Conservation (phyloP, 2,797 vertebrate genomes). For the Gymnoscopelus microlampas region DNA sequence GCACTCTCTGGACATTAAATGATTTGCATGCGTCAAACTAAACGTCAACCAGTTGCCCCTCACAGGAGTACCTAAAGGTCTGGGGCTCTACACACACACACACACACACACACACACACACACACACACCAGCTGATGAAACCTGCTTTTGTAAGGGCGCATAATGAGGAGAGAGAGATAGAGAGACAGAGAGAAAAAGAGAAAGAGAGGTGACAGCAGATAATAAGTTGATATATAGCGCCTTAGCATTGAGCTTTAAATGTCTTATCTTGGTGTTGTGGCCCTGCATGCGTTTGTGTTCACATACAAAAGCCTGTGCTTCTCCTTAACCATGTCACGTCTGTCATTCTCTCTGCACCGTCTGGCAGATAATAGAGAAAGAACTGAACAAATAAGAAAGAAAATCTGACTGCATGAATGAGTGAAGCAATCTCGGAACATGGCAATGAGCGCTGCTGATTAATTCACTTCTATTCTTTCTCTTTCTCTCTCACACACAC, state of each 20-base stretch:
- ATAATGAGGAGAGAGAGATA: slow-evolving; percentile 33
- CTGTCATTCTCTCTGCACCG: slow-evolving; percentile 54
- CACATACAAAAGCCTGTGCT: slow-evolving; percentile 53
- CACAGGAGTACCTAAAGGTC: too few species aligned
- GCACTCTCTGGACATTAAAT: too few species aligned
- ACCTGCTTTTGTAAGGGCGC: slow-evolving; percentile 57
- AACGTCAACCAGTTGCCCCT: too few species aligned
- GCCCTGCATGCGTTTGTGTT: slow-evolving; percentile 48
- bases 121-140: slow-evolving; percentile 28
- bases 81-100: too few species aligned
- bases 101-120: background rate
- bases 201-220: slow-evolving; percentile 48
- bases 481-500: background rate
- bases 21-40: too few species aligned
- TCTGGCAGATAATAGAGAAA: slow-evolving; percentile 65
- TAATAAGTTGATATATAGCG: slow-evolving; percentile 66
- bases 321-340: slow-evolving; percentile 52
- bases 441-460: slow-evolving; percentile 45
- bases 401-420: slow-evolving; percentile 51
- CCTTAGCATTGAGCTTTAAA: slow-evolving; percentile 62
- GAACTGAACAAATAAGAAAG: slow-evolving; percentile 67
- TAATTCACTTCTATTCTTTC: slow-evolving; percentile 35
- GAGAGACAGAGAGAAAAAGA: too few species aligned
- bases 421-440: background rate
- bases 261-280: slow-evolving; percentile 56